Conservation (phyloP, 2,113 vertebrate genomes). For the Callionymus lyra region DNA sequence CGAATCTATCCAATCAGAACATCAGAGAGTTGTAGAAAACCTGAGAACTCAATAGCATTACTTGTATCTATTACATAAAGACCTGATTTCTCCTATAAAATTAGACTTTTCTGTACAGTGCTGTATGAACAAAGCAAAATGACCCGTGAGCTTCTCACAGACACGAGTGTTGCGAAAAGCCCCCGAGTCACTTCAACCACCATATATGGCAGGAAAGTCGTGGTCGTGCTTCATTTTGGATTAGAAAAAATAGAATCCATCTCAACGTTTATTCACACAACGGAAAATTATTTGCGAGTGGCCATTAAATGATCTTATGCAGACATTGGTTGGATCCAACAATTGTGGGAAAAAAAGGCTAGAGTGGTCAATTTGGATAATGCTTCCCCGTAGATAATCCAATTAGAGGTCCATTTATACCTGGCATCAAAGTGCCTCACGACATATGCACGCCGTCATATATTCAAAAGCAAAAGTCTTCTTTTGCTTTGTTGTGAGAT, state of each 20-base stretch:
- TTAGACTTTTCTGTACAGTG: slow-evolving; percentile 76
- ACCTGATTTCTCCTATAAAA: slow-evolving; percentile 78
- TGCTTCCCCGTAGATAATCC: slow-evolving; percentile 35
- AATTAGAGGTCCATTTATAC: slow-evolving; percentile 43
- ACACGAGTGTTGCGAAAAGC: slow-evolving; percentile 65
- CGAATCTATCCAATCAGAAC: slow-evolving; percentile 59
- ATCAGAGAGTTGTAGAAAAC: slow-evolving; percentile 71
- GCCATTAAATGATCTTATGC: slow-evolving; percentile 42
- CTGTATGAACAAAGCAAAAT: slow-evolving; percentile 71
- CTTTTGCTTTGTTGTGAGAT: slow-evolving; percentile 49
- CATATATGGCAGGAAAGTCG: slow-evolving; percentile 64
- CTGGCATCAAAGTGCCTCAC: slow-evolving; percentile 34
- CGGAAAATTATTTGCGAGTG: slow-evolving; percentile 58
- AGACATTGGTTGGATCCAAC: slow-evolving; percentile 42
- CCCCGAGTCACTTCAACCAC: slow-evolving; percentile 65
- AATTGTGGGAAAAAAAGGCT: slow-evolving; percentile 62
- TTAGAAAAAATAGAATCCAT: slow-evolving; percentile 74
- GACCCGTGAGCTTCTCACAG: slow-evolving; percentile 66
- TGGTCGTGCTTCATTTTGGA: slow-evolving; percentile 66
- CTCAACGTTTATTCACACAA: slow-evolving; percentile 62
- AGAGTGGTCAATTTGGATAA: slow-evolving; percentile 52
- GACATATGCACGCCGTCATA: slow-evolving; percentile 33
- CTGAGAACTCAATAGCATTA: slow-evolving; percentile 75
- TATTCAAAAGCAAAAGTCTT: slow-evolving; percentile 48
- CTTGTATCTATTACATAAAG: slow-evolving; percentile 72